These are phyloP conservation scores for Pyrrhia umbra DNA, from an alignment of 2,888 invertebrate genomes.

Conservation along the genomic window DNA sequence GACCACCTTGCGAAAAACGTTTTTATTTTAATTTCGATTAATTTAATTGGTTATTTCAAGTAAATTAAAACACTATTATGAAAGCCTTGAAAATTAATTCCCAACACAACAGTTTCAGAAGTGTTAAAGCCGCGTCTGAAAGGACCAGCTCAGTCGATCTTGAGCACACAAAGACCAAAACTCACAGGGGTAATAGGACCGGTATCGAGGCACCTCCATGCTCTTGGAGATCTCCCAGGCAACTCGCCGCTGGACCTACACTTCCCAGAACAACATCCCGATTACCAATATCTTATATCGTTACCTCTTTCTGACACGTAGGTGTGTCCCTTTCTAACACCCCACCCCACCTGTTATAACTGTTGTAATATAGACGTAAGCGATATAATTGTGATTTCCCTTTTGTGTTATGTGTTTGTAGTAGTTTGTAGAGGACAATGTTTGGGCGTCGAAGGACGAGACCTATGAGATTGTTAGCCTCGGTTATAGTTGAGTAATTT, in stretches of 20 bases:
- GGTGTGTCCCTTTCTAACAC: slow-evolving; percentile 65
- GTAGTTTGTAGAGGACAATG: slow-evolving; percentile 54
- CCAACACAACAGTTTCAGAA: slow-evolving; percentile 4
- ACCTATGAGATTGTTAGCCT: background rate
- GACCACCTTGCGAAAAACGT: background rate
- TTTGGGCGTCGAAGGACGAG: slow-evolving; percentile 19
- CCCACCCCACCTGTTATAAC: slow-evolving; percentile 76
- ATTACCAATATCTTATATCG: slow-evolving; percentile 56
- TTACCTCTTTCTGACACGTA: slow-evolving; percentile 50
- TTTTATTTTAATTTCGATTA: background rate
- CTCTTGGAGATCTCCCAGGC: slow-evolving; percentile 87
- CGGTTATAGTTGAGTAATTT: background rate
- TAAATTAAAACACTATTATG: background rate
- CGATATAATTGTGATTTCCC: slow-evolving; percentile 75
- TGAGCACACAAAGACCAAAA: slow-evolving; percentile 58
- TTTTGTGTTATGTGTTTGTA: slow-evolving; percentile 61
- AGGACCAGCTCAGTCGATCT: slow-evolving; percentile 32
- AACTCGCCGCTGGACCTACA: slow-evolving; percentile 77
- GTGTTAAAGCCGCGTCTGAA: background rate
- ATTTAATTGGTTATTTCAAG: background rate
- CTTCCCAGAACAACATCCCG: slow-evolving; percentile 72
- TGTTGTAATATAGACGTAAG: slow-evolving; percentile 72
- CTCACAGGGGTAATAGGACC: slow-evolving; percentile 88
- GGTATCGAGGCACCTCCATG: slow-evolving; percentile 89
- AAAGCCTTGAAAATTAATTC: background rate